Base-by-base conservation (phyloP, 2,888 invertebrate genomes). In the Netelia melanura region DNA sequence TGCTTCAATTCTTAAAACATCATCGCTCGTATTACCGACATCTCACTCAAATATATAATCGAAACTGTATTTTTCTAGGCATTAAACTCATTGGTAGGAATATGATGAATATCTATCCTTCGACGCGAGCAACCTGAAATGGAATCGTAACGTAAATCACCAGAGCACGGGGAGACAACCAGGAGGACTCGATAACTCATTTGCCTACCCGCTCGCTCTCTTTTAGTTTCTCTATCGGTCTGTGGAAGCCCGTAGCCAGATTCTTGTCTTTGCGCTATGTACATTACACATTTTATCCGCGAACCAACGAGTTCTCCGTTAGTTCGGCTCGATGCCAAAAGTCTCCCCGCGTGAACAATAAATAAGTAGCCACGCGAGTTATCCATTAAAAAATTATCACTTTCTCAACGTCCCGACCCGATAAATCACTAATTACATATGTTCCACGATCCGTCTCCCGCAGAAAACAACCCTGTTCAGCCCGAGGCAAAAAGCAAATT, bases 61-160 rank as follows among this genome's bases (percentile, higher is more conserved):
- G 77, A 48, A 52, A 74, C 54, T 30, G 68, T 84, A 86, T 84
- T 84, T 84, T 84, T 81, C 75, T 81, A 56, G 78, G 84, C 84
- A 70, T 81, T 86, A 86, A 81, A 76, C 62, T 67, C 82, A 77
- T 70, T 61, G 80, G 54, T 84, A 64, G 44, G 75, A 85, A 82
- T 86, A 79, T 79, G 82, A 78, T 80, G 79, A 79, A 82, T 75
- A 77, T 86, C 82, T 74, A 84, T 86, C 80, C 75, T 81, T 76
- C 38, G 72, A 17, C 56, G 76, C 81, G 81, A 75, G 56, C 61
- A 84, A 74, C 68, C 48, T 75, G 78, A 74, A 85, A 68, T 77
- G 65, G 79, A 85, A 71, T 81, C 75, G 74, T 82, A 78, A 81
- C 81, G 85, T 86, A 86, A 84, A 87, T 87, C 84, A 84, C 82